Evolutionary conservation across 2,797 vertebrate species (phyloP).

Genomic region (Cryptoprocta ferox): DNA sequence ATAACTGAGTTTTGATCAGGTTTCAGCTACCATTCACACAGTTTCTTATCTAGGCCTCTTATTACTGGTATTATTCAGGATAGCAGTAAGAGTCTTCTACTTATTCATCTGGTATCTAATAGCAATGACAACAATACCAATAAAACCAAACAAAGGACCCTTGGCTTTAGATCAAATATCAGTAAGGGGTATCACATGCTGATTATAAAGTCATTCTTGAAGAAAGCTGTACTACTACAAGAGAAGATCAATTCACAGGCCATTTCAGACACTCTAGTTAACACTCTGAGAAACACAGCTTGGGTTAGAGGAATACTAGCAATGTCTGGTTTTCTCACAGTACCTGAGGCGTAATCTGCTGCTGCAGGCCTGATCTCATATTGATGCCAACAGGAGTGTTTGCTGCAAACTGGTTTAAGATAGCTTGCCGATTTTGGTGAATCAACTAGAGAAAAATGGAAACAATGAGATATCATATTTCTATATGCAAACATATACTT

Average conservation of each 20-base stretch:
- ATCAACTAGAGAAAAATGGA: slow-evolving; percentile 86
- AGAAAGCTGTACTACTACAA: slow-evolving; percentile 9
- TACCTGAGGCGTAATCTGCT: slow-evolving; percentile 93
- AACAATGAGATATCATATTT: slow-evolving; percentile 25
- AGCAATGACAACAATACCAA: slow-evolving; percentile 42
- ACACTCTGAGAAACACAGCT: neutral
- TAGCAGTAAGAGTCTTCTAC: neutral
- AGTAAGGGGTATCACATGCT: slow-evolving; percentile 38
- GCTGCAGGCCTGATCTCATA: slow-evolving; percentile 91
- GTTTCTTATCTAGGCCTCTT: slow-evolving; percentile 31
- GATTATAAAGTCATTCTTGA: slow-evolving; percentile 47
- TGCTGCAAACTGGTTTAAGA: slow-evolving; percentile 92
- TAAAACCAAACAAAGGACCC: slow-evolving; percentile 38
- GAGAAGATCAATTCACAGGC: slow-evolving; percentile 38
- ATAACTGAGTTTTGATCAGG: slow-evolving; percentile 28
- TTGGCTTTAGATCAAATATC: slow-evolving; percentile 38
- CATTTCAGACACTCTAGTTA: neutral
- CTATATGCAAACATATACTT: neutral
- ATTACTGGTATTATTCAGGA: slow-evolving; percentile 25
- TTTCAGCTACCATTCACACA: slow-evolving; percentile 10
- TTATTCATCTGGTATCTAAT: neutral
- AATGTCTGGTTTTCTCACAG: slow-evolving; percentile 7
- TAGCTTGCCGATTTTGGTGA: slow-evolving; percentile 93
- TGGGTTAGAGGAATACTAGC: neutral
- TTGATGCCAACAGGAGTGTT: slow-evolving; percentile 90